Conservation (phyloP, 1,140 invertebrate species). For the Drosophila chauvacae region DNA sequence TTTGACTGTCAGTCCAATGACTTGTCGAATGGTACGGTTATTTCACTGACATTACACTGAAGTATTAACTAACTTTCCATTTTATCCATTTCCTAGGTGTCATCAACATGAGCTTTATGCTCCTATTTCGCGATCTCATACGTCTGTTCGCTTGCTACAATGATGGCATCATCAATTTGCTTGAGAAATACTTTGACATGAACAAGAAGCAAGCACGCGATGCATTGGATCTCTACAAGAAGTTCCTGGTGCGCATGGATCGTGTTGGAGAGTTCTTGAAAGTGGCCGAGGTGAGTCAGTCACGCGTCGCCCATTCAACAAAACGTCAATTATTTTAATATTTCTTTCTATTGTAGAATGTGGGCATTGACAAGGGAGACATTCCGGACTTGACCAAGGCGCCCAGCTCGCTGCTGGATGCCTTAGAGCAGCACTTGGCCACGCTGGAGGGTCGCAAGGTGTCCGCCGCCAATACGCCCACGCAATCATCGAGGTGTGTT, state of each 20-base stretch:
- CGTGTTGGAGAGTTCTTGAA: conserved; percentile 99
- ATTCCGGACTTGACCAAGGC: conserved; percentile 99
- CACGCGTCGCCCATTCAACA: not conserved
- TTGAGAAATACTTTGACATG: conserved; percentile 99
- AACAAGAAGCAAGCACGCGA: conserved; percentile 99
- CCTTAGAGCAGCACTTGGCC: conserved; percentile 97
- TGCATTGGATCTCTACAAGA: conserved; percentile 99
- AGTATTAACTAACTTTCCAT: not conserved
- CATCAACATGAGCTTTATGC: conserved; percentile 99
- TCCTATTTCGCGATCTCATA: conserved; percentile 99
- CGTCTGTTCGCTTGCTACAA: conserved; percentile 99
- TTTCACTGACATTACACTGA: not conserved
- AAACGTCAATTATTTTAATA: not conserved
- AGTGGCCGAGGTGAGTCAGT: conserved; percentile 92
- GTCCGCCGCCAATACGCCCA: conserved; percentile 93
- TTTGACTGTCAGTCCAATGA: conserved; percentile 99
- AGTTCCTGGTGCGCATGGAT: conserved; percentile 99
- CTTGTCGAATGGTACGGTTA: conserved; percentile 92
- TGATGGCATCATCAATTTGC: conserved; percentile 99
- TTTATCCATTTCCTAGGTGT: conserved; percentile 86
- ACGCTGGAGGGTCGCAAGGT: conserved; percentile 96
- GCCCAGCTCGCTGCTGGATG: conserved; percentile 98
- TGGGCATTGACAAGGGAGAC: conserved; percentile 99
- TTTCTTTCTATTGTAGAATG: conserved; percentile 88
- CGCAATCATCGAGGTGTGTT: conserved; percentile 91